Base-by-base conservation (phyloP, 2,888 invertebrate genomes). In the Priocnemis perturbator region DNA sequence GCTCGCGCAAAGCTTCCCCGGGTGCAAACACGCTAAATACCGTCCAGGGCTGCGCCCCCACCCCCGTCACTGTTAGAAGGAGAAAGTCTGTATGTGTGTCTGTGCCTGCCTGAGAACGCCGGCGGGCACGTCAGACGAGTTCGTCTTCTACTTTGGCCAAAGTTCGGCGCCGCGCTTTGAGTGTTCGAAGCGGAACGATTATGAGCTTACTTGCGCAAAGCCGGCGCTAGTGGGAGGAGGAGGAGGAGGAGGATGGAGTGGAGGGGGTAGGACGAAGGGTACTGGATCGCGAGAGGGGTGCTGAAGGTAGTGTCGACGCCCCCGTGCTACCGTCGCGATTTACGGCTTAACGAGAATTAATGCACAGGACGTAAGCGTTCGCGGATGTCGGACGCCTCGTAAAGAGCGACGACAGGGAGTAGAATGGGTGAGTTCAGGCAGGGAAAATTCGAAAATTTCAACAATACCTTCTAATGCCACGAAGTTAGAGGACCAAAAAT, bases 171-270 rank as follows among this genome's bases (percentile, higher is more conserved):
- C 64, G 64, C 64, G 67, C 71, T 79, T 77, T 73, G 73, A 77
- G 67, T n/a, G 44, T n/a, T 57, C 56, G 68, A 70, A 72, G 61
- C 71, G 73, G 60, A 57, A 77, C 79, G 79, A 79, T 79, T 77
- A 79, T 79, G 79, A 77, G 79, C 77, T 79, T 77, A 66, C 79
- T 67, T 56, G 56, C 60, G 52, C 58, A 14, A 58, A 56, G 37
- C 37, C 60, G 37, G 17, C 50, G 30, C n/a, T n/a, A n/a, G 64
- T 26, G 26, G 3, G 26, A 3, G 26, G 3, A 7, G 26, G 26
- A 3, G 3, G 26, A 26, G 26, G 26, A 26, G 3, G 26, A 7
- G 26, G 3, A 26, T 26, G 7, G 26, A 7, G 7, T 37, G 11
- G 37, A 11, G 37, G 37, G 14, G 2, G 37, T 5, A 3, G 37